Percentiles rank a stretch among this genome's conserved stretches.
phyloP scores from a whole-genome alignment of 2,113 vertebrate genomes.

The Chlamydotis undulata region DNA sequence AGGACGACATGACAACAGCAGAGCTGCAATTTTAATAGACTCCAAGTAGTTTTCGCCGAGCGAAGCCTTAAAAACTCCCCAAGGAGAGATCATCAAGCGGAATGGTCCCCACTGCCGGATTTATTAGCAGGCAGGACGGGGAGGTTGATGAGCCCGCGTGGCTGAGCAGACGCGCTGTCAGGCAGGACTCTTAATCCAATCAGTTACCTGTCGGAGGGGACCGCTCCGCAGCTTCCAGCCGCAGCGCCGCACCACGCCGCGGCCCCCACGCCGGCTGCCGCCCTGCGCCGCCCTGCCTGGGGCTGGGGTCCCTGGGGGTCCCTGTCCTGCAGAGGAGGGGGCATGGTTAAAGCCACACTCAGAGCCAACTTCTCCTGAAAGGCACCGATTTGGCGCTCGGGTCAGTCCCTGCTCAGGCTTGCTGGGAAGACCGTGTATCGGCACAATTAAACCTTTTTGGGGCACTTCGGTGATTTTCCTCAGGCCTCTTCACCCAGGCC shows the following conservation, averaged over 20 bases:
- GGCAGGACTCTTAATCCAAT: constrained; percentile 80
- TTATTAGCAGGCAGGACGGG: constrained; percentile 84
- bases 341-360: rapidly evolving
- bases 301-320: background rate
- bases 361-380: background rate
- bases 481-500: background rate
- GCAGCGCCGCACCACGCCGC: background rate
- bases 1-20: constrained; percentile 76
- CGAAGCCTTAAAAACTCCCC: constrained; percentile 80
- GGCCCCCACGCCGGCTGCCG: background rate
- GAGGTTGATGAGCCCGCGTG: constrained; percentile 80
- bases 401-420: background rate
- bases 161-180: constrained; percentile 83
- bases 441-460: background rate
- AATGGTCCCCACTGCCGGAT: constrained; percentile 79
- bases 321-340: background rate
- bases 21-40: constrained; percentile 81
- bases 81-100: constrained; percentile 84
- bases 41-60: constrained; percentile 73
- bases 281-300: background rate
- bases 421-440: background rate
- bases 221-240: constrained; percentile 16
- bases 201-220: constrained; percentile 79
- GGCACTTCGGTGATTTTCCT: background rate
- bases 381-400: rapidly evolving